Evolutionary conservation across 2,888 invertebrate genomes (phyloP).

Genomic region (Eupeodes luniger): DNA sequence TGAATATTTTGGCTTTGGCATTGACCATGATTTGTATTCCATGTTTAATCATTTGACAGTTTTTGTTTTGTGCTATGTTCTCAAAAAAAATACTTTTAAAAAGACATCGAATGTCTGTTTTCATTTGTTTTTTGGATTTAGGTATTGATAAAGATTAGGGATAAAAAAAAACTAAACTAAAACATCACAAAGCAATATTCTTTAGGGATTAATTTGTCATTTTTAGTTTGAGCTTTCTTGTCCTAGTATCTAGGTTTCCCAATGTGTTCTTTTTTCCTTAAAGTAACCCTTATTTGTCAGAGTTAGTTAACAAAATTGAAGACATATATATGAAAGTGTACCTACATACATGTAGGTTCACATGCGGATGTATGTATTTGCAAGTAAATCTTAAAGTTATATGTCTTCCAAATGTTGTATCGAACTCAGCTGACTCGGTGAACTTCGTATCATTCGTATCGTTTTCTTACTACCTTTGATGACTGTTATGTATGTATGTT

Average conservation of each 20-base stretch:
- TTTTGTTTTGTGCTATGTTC: constrained; percentile 2
- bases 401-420: no score
- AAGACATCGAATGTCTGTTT: constrained; percentile 30
- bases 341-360: no score
- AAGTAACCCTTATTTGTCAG: constrained; percentile 36
- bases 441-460: no score
- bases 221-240: constrained; percentile 20
- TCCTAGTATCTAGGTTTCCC: constrained; percentile 11
- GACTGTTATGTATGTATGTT: no score
- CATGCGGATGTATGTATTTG: no score
- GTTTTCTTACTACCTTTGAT: no score
- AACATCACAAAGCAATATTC: constrained; percentile 9
- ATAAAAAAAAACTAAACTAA: neutral
- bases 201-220: constrained; percentile 39
- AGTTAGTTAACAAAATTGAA: constrained; percentile 23
- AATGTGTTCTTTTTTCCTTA: constrained; percentile 11
- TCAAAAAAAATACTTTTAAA: constrained; percentile 4
- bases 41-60: constrained; percentile 42
- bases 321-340: neutral
- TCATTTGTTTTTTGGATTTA: constrained; percentile 13
- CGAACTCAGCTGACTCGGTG: no score
- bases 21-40: constrained; percentile 56
- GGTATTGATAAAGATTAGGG: constrained; percentile 11
- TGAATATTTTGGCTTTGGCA: constrained; percentile 46
- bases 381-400: no score